A percentile compares a stretch with the other conserved stretches of the same genome.
Conservation (phyloP, 23 tunicate genomes). For the Styela clava region DNA sequence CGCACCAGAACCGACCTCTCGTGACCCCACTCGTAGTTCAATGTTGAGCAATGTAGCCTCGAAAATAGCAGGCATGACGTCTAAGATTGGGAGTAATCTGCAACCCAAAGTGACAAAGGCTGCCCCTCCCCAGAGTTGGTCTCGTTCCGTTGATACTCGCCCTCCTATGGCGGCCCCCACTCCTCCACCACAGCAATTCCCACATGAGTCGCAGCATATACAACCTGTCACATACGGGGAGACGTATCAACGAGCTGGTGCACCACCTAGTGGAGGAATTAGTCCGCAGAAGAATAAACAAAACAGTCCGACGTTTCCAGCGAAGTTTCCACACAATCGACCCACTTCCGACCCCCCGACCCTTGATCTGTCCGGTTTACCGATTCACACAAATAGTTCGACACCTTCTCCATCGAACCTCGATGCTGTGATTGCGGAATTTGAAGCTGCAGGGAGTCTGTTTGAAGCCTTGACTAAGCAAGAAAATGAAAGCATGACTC, state of each 20-base stretch:
- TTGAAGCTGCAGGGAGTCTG: slow-evolving; percentile 22
- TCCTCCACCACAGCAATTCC: background rate
- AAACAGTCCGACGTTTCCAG: slow-evolving; percentile 10
- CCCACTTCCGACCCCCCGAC: slow-evolving; percentile 4
- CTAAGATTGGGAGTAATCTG: background rate
- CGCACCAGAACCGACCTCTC: background rate
- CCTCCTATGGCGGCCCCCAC: slow-evolving; percentile 21
- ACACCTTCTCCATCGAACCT: background rate
- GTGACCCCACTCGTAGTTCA: background rate
- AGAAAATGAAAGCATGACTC: background rate
- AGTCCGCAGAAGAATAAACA: slow-evolving; percentile 33
- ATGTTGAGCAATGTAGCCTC: background rate
- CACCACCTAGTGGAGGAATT: slow-evolving; percentile 15
- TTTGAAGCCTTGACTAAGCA: slow-evolving; percentile 4
- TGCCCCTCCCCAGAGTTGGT: background rate
- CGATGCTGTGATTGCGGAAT: slow-evolving; percentile 30
- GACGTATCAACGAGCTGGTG: background rate
- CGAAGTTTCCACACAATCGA: background rate
- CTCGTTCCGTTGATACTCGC: background rate
- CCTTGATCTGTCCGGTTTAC: background rate
- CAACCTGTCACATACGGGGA: background rate
- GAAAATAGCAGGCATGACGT: background rate
- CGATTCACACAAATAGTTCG: background rate
- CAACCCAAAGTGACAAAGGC: background rate
- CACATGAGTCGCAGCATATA: background rate